Base-by-base conservation (phyloP, 1,140 invertebrate species). In the Limonius californicus region DNA sequence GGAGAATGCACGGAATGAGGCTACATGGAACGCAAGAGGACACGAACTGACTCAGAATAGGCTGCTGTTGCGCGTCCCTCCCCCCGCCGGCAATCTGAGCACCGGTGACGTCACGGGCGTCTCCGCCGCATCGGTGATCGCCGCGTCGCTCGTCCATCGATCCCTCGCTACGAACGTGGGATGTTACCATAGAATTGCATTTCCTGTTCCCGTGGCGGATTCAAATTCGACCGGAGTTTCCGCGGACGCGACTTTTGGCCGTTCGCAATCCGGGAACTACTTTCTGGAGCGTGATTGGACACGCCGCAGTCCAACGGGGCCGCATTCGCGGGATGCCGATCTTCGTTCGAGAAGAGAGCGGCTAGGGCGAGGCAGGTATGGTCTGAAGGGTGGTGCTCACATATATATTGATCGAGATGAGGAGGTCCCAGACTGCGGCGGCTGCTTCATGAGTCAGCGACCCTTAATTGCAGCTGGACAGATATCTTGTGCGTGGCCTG, bases 71-170 rank as follows among this genome's bases (percentile, higher is more conserved):
- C 45, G 16, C 9, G 66, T 66, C 68, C 70, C 64, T 68, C 71
- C 71, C 70, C 68, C 71, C 70, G 65, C 66, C 66, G 68, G 59
- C 55, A 35, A 62, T 63, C 65, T 73, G 74, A 72, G 72, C 72
- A 75, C 74, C 74, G 72, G 59, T 75, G 72, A 75, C 74, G 74
- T 75, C 72, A 75, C 66, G 67, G 57, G 62, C 66, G 67, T 66
- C 45, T 50, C 45, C 45, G 35, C 35, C 35, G 35, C 35, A 39
- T 39, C 35, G 35, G 35, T 39, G 35, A 39, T 11, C 11, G 14
- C 14, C 20, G 16, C 14, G 14, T 50, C 20, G 16, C 19, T n/a
- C 20, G 12, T 19, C 45, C 45, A 50, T 50, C 20, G 45, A 50
- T 50, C 45, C 15, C 16, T 50, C 3, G 16, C 16, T 4, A 18